Conservation (phyloP, 2,888 invertebrate genomes). For the Drosophila recens region DNA sequence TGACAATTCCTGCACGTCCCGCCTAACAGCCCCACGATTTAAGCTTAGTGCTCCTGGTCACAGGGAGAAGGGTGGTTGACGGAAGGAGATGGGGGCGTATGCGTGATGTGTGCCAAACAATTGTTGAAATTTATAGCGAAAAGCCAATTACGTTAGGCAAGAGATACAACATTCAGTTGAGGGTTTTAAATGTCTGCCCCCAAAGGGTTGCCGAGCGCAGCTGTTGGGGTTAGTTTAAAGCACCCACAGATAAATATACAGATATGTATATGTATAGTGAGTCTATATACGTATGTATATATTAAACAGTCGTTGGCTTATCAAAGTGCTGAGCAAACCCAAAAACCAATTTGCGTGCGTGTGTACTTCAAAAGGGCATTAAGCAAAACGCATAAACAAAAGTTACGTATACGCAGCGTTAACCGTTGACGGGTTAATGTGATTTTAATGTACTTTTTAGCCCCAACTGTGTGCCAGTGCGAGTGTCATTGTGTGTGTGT, state of each 20-base stretch:
- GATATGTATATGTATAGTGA: slow-evolving; percentile 10
- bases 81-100: neutral
- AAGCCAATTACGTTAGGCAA: slow-evolving; percentile 65
- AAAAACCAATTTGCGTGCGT: slow-evolving; percentile 50
- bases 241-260: neutral
- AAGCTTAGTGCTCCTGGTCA: slow-evolving; percentile 28
- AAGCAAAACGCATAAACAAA: slow-evolving; percentile 73
- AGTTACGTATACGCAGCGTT: slow-evolving; percentile 74
- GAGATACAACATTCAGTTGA: slow-evolving; percentile 25
- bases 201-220: slow-evolving; percentile 34
- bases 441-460: slow-evolving; percentile 79
- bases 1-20: slow-evolving; percentile 51
- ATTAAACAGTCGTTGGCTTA: slow-evolving; percentile 35
- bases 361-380: slow-evolving; percentile 73
- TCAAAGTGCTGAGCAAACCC: slow-evolving; percentile 44
- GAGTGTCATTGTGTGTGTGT: neutral
- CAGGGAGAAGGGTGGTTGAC: neutral
- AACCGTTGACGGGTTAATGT: slow-evolving; percentile 79
- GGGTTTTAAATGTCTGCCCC: slow-evolving; percentile 36
- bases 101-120: slow-evolving; percentile 59
- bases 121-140: slow-evolving; percentile 69
- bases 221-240: slow-evolving; percentile 13
- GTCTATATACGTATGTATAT: slow-evolving; percentile 8
- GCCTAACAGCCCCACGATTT: slow-evolving; percentile 17
- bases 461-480: slow-evolving; percentile 8